These are phyloP conservation scores for Zygothrica quintamaculata DNA, from an alignment of 2,888 invertebrate genomes.

Conservation along the genomic window DNA sequence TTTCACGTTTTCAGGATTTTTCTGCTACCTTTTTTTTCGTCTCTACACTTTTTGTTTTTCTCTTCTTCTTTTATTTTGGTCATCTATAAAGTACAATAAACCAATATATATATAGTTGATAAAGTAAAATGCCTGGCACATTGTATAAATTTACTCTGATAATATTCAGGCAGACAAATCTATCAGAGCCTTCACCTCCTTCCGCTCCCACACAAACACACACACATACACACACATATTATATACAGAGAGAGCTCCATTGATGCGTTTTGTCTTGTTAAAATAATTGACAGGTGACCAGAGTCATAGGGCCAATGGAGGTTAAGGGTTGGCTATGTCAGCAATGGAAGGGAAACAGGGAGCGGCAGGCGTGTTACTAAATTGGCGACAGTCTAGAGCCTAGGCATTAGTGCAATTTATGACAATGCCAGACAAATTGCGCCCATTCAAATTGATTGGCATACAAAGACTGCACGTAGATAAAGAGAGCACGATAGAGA, in stretches of 20 bases:
- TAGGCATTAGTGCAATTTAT: constrained; percentile 69
- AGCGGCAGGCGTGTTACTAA: neutral
- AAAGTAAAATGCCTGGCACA: constrained; percentile 59
- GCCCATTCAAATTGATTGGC: constrained; percentile 69
- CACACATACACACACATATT: constrained; percentile 14
- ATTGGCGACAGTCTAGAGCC: constrained; percentile 9
- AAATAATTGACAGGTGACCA: constrained; percentile 75
- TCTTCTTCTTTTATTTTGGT: constrained; percentile 17
- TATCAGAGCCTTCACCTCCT: constrained; percentile 49
- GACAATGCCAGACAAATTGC: constrained; percentile 70
- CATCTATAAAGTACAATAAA: constrained; percentile 29
- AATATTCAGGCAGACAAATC: constrained; percentile 32
- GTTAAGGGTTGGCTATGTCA: no score
- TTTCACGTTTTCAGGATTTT: constrained; percentile 52
- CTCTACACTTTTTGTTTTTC: constrained; percentile 18
- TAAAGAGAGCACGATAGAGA: no score
- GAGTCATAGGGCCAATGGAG: constrained; percentile 24
- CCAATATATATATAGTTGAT: constrained; percentile 52
- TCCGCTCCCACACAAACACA: neutral
- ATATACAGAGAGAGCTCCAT: constrained; percentile 51
- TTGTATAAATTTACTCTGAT: constrained; percentile 65
- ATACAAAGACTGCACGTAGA: no score
- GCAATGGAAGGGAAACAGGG: no score
- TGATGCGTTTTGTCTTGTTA: constrained; percentile 77
- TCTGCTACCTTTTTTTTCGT: constrained; percentile 10